phyloP scores from a whole-genome alignment of 2,113 vertebrate species.

The Baryphthengus martii region DNA sequence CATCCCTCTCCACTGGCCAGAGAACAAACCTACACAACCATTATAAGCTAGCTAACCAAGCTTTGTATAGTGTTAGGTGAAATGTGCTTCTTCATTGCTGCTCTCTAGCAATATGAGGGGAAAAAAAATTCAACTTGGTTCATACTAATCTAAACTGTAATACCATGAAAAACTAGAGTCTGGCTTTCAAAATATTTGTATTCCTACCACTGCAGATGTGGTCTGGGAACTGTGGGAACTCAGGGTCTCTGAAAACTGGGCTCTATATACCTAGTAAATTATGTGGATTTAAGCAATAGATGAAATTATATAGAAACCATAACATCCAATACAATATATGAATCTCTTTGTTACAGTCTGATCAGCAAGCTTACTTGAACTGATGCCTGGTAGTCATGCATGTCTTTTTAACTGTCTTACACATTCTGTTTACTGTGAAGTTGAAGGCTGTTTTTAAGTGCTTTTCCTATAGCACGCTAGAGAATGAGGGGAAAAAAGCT shows the following conservation, averaged over 20 bases:
- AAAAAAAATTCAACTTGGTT: not conserved
- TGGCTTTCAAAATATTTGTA: not conserved
- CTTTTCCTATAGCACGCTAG: not conserved
- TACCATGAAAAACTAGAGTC: not conserved
- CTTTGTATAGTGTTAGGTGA: not conserved
- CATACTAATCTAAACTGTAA: not conserved
- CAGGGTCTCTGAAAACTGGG: not conserved
- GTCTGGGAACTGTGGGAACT: not conserved
- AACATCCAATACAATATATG: not conserved
- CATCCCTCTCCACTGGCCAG: not conserved
- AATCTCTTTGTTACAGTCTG: not conserved
- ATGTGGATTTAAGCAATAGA: not conserved
- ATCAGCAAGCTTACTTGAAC: not conserved
- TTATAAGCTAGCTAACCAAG: not conserved
- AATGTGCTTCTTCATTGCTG: not conserved
- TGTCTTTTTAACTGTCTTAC: not conserved
- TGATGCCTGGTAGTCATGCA: accelerated
- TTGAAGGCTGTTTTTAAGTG: not conserved
- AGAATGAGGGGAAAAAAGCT: not conserved
- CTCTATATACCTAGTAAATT: not conserved
- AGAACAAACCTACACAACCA: not conserved
- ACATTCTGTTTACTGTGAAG: not conserved
- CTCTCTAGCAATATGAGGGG: not conserved
- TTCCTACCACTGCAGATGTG: not conserved
- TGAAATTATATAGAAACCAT: not conserved